These are phyloP conservation scores for Henricia sp. DNA, from an alignment of 53 echinoderm and acorn worm genomes.

Conservation along the genomic window DNA sequence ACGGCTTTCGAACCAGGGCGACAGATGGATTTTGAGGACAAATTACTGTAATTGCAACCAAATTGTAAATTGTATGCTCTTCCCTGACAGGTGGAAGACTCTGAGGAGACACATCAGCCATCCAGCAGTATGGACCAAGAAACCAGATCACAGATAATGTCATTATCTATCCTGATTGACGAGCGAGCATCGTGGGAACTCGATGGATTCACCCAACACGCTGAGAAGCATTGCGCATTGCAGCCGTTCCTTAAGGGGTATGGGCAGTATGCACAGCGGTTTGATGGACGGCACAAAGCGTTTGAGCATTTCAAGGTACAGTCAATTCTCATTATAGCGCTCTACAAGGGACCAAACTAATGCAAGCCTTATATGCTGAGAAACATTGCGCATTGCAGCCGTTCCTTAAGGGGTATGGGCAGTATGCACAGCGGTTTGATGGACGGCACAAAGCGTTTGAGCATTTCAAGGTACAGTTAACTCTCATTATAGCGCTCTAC, in stretches of 20 bases:
- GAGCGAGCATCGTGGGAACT: conserved; percentile 47
- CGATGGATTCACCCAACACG: conserved; percentile 36
- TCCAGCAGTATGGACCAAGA: conserved; percentile 10
- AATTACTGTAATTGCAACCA: background rate
- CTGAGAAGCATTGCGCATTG: conserved; percentile 55
- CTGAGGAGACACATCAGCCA: conserved; percentile 1
- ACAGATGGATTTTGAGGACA: too few relatives aligned
- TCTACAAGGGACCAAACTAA: too few relatives aligned
- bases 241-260: conserved; percentile 90
- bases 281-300: conserved; percentile 59
- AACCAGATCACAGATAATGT: conserved; percentile 27
- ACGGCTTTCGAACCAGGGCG: too few relatives aligned
- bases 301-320: conserved; percentile 75
- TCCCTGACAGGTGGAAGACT: conserved; percentile 1
- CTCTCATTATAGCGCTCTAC: too few relatives aligned
- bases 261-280: conserved; percentile 74
- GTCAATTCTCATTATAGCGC: too few relatives aligned
- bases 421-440: too few relatives aligned
- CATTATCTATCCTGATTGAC: conserved; percentile 31
- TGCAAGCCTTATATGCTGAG: too few relatives aligned
- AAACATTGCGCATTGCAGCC: too few relatives aligned
- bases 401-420: too few relatives aligned
- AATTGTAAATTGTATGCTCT: background rate
- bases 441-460: too few relatives aligned
- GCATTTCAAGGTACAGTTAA: too few relatives aligned